Base-by-base conservation (phyloP, 1,140 invertebrate genomes). In the Zophobas morio region DNA sequence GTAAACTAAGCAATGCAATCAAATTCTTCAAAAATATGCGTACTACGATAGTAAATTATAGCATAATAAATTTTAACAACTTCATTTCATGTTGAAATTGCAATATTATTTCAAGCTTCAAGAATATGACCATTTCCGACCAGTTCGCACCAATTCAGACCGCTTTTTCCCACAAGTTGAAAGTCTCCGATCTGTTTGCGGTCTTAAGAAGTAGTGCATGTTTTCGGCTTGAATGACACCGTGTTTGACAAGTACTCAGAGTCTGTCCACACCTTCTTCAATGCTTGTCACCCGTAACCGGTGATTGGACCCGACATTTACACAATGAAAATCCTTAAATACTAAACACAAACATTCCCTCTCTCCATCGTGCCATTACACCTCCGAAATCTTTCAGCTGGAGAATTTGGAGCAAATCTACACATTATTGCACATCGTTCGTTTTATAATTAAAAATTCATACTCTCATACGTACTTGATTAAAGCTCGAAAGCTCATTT, bases 171-270 rank as follows among this genome's bases (percentile, higher is more conserved):
- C 37, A 63, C 57, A 63, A 39, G 54, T 56, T 33, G 54, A 56
- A 56, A 56, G 6, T 63, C 57, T 37, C 35, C 20, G 60, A 42
- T 66, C 60, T 66, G 60, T 66, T 66, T 66, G 60, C 60, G 60
- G 60, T 66, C 40, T 66, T 42, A 42, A 66, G 60, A 66, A 66
- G 60, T 66, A 36, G 60, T 39, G 60, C 60, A 66, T 66, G 60
- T 73, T 73, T 73, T 56, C 71, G 36, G 49, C 51, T 73, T 73
- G 71, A 73, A 46, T 79, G 80, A 81, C 80, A 75, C 71, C 70
- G 74, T 81, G 80, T 81, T 81, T 81, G 80, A 81, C 80, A 81
- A 75, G 80, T 81, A 79, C 80, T 81, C 75, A 72, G 53, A 70
- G 71, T 73, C 78, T 76, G 80, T 81, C 80, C 80, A 79, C 80